Evolutionary conservation across 2,888 invertebrate genomes (phyloP).

Genomic region (Amiota minor): DNA sequence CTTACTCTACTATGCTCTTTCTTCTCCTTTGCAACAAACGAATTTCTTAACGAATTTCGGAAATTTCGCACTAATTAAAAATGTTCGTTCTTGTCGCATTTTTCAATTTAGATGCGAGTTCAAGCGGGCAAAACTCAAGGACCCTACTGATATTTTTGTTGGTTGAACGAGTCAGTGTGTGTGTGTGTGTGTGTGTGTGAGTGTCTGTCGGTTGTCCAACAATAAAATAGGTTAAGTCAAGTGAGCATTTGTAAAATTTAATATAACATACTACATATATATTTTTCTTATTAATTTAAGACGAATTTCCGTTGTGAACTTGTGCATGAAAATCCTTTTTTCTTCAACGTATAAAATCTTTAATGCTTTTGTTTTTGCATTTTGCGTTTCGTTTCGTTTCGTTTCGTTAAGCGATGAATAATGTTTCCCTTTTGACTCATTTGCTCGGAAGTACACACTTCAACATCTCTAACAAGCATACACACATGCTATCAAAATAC

Average conservation of each 20-base stretch:
- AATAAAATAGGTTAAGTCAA: constrained; percentile 25
- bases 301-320: background rate
- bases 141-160: too few species aligned
- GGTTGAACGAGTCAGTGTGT: too few species aligned
- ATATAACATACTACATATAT: too few species aligned
- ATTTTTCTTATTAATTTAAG: too few species aligned
- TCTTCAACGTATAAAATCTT: too few species aligned
- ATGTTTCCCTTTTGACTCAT: constrained; percentile 67
- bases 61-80: constrained; percentile 58
- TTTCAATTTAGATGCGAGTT: constrained; percentile 42
- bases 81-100: constrained; percentile 51
- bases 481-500: constrained; percentile 17
- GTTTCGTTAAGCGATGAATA: constrained; percentile 50
- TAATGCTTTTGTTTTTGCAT: background rate
- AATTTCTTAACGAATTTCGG: constrained; percentile 28
- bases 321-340: background rate
- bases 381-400: background rate
- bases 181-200: too few species aligned
- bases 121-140: too few species aligned
- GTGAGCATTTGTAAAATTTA: too few species aligned
- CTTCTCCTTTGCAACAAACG: background rate
- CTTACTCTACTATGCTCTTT: background rate
- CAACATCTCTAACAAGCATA: background rate
- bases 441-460: constrained; percentile 37
- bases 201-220: too few species aligned